Evolutionary conservation across 2,888 invertebrate genomes (phyloP).

Genomic region (Mythimna impura): DNA sequence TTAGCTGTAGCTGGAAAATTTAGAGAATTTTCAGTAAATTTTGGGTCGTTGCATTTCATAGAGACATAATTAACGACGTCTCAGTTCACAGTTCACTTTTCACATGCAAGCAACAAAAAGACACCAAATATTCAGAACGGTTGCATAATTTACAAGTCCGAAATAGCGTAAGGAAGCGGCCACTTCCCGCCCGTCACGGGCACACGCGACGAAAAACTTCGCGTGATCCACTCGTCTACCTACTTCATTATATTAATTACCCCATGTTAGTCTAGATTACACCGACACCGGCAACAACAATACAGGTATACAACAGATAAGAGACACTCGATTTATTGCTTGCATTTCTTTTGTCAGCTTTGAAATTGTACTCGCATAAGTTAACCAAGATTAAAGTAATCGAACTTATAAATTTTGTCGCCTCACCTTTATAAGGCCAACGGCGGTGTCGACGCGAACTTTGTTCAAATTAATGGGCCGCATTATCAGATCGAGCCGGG

Average conservation of each 20-base stretch:
- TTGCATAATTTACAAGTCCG: conserved; percentile 78
- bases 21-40: background rate
- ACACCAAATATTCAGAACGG: conserved; percentile 69
- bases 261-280: conserved; percentile 84
- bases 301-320: conserved; percentile 88
- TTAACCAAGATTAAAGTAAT: conserved; percentile 91
- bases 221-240: conserved; percentile 82
- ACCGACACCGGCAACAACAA: conserved; percentile 85
- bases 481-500: conserved; percentile 89
- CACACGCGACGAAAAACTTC: conserved; percentile 84
- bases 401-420: conserved; percentile 91
- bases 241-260: conserved; percentile 90
- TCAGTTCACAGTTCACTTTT: conserved; percentile 30
- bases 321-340: conserved; percentile 86
- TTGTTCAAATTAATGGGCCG: conserved; percentile 89
- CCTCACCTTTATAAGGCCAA: conserved; percentile 89
- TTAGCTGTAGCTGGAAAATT: background rate
- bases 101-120: conserved; percentile 66
- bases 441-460: conserved; percentile 89
- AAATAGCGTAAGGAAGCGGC: conserved; percentile 77
- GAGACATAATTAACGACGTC: conserved; percentile 52
- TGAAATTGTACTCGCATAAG: conserved; percentile 91
- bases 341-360: conserved; percentile 91
- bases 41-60: conserved; percentile 34
- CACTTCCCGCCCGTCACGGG: conserved; percentile 68